Percentiles rank a stretch among this genome's conserved stretches.
Conservation (phyloP, 2,888 invertebrate genomes). For the Pseudanteris insignis region DNA sequence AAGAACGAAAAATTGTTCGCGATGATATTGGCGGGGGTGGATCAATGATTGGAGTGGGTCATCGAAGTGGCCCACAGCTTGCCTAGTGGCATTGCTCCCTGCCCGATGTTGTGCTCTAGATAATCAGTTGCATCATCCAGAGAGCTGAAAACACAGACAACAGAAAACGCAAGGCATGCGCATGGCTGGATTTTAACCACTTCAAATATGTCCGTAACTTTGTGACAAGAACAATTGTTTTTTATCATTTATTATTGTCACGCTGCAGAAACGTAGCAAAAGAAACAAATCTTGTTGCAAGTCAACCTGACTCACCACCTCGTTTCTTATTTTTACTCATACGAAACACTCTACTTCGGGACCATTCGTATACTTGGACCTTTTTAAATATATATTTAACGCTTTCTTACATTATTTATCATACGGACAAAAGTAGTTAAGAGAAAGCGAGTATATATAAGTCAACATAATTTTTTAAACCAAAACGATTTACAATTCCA, state of each 20-base stretch:
- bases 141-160: constrained; percentile 40
- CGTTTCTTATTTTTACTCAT: constrained; percentile 39
- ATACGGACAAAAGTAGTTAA: background rate
- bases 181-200: constrained; percentile 38
- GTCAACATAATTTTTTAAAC: no score
- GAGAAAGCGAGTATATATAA: no score
- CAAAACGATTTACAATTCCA: no score
- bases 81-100: constrained; percentile 77
- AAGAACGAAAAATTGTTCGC: constrained; percentile 91
- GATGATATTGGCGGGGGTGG: constrained; percentile 67
- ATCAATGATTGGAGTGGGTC: constrained; percentile 63
- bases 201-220: constrained; percentile 29
- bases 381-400: no score
- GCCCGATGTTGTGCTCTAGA: constrained; percentile 75
- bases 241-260: no score
- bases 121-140: constrained; percentile 46
- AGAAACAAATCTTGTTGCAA: constrained; percentile 15
- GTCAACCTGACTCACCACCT: constrained; percentile 19
- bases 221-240: constrained; percentile 35
- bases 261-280: constrained; percentile 7
- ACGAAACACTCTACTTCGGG: constrained; percentile 43
- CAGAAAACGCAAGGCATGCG: constrained; percentile 43
- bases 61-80: constrained; percentile 63
- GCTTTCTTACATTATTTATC: no score
- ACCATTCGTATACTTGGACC: constrained; percentile 38